These are phyloP conservation scores for Lacerta viridis DNA, from an alignment of 2,797 vertebrate genomes.

Conservation along the genomic window DNA sequence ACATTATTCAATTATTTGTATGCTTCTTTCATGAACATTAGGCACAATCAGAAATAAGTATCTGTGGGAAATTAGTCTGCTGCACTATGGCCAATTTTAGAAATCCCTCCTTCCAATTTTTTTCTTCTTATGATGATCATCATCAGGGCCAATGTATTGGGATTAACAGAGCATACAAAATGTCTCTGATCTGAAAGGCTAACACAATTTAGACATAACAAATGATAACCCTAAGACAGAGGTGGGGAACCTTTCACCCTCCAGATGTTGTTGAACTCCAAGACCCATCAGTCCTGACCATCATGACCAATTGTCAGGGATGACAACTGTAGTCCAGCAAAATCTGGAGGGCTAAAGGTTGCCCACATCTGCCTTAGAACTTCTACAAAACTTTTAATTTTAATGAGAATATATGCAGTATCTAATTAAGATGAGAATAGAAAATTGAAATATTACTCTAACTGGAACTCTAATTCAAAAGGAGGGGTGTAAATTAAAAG, in stretches of 20 bases:
- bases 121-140: neutral
- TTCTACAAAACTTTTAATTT: neutral
- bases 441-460: constrained; percentile 5
- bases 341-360: no score
- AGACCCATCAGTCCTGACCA: no score
- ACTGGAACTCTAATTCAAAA: constrained; percentile 8
- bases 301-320: no score
- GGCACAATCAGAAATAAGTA: neutral
- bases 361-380: neutral
- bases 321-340: no score
- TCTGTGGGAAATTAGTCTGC: neutral
- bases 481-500: neutral
- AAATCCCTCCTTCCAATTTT: neutral
- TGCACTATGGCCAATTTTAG: neutral
- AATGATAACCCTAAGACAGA: neutral
- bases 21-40: neutral
- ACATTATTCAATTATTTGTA: neutral
- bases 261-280: no score
- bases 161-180: neutral
- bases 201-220: constrained; percentile 1
- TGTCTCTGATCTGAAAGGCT: neutral
- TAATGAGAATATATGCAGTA: neutral
- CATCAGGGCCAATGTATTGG: neutral
- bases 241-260: no score
- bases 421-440: constrained; percentile 7